Evolutionary conservation across 2,888 invertebrate genomes (phyloP).

Genomic region (Polydesmus complanatus): DNA sequence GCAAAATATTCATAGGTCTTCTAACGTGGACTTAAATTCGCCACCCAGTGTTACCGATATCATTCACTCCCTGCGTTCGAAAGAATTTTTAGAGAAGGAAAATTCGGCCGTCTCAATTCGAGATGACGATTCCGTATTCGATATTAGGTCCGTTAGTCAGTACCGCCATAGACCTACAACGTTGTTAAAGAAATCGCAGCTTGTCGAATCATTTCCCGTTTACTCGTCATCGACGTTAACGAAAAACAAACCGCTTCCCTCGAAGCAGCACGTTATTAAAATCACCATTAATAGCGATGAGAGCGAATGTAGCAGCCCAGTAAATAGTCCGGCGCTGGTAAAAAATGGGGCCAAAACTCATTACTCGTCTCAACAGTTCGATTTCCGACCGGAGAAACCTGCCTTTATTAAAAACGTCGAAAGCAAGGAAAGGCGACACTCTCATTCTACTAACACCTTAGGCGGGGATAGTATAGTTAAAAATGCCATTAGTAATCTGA

Average conservation of each 20-base stretch:
- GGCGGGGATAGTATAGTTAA: slow-evolving; percentile 10
- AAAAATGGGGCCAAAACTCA: not conserved
- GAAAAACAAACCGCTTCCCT: not conserved
- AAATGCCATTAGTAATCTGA: slow-evolving; percentile 13
- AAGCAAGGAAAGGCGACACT: not conserved
- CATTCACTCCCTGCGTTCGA: slow-evolving; percentile 12
- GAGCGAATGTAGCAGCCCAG: slow-evolving; percentile 12
- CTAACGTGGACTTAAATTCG: not conserved
- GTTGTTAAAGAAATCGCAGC: not conserved
- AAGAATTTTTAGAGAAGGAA: slow-evolving; percentile 11
- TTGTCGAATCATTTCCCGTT: not conserved
- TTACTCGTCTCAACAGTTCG: not conserved
- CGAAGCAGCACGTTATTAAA: slow-evolving; percentile 14
- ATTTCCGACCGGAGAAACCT: slow-evolving; percentile 1
- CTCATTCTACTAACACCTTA: not conserved
- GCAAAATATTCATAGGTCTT: not conserved
- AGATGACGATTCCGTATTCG: slow-evolving; percentile 14
- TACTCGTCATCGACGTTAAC: not conserved
- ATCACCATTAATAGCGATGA: slow-evolving; percentile 14
- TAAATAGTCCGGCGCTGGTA: slow-evolving; percentile 5
- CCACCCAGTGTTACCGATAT: slow-evolving; percentile 11
- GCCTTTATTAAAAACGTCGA: not conserved
- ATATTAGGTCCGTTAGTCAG: not conserved
- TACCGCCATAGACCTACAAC: not conserved
- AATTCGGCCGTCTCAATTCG: slow-evolving; percentile 8